phyloP scores from a whole-genome alignment of 2,888 invertebrate species.

The Ophraella communa region DNA sequence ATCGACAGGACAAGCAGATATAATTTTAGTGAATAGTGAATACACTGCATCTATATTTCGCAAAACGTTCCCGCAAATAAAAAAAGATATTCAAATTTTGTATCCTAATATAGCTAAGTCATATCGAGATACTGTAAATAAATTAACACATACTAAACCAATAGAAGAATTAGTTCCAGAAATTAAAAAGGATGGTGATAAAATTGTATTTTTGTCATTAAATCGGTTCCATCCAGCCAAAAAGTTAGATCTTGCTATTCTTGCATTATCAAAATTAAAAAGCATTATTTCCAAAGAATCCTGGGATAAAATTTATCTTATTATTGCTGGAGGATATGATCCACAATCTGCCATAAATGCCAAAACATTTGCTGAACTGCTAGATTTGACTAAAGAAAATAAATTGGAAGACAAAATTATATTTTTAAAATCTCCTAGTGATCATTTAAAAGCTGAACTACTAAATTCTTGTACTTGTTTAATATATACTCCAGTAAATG shows the following conservation, averaged over 20 bases:
- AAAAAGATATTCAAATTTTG: constrained; percentile 73
- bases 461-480: constrained; percentile 78
- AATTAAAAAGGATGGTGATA: constrained; percentile 61
- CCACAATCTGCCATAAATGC: constrained; percentile 85
- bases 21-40: constrained; percentile 92
- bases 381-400: constrained; percentile 68
- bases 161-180: constrained; percentile 62
- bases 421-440: constrained; percentile 87
- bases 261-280: constrained; percentile 75
- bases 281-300: constrained; percentile 63
- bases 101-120: constrained; percentile 88
- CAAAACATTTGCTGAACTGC: constrained; percentile 80
- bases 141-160: constrained; percentile 59
- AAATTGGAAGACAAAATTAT: constrained; percentile 76
- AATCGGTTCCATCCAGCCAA: constrained; percentile 98
- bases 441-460: constrained; percentile 81
- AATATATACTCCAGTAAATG: constrained; percentile 94
- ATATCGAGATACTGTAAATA: constrained; percentile 50
- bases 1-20: constrained; percentile 86
- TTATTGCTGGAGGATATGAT: constrained; percentile 98
- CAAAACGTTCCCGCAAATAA: constrained; percentile 80
- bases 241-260: constrained; percentile 84
- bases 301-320: constrained; percentile 77
- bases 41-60: constrained; percentile 93
- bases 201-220: constrained; percentile 85